Percentiles rank a stretch among this genome's conserved stretches.
Conservation (phyloP, 1,140 invertebrate genomes). For the Acyrthosiphon pisum region DNA sequence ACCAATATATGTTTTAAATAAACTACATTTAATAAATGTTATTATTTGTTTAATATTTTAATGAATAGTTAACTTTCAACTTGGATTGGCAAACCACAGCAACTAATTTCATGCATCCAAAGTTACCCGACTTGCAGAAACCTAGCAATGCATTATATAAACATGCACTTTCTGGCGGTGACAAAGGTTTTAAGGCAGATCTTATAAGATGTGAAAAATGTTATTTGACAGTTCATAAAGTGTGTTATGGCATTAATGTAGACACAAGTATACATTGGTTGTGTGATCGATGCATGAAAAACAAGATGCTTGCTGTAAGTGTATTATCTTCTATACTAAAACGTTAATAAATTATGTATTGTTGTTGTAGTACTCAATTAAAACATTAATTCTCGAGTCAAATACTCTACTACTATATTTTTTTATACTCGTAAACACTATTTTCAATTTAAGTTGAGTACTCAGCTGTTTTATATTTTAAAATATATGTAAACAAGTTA, state of each 20-base stretch:
- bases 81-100: constrained; percentile 35
- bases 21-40: background rate
- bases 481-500: too few relatives aligned
- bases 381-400: too few relatives aligned
- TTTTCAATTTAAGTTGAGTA: too few relatives aligned
- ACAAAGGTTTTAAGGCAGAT: background rate
- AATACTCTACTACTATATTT: background rate
- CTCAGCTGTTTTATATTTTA: background rate
- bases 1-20: background rate
- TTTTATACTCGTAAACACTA: background rate
- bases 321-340: background rate
- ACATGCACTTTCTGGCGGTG: background rate
- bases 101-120: background rate
- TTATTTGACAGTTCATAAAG: constrained; percentile 31
- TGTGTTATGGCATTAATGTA: constrained; percentile 51
- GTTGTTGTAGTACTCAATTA: too few relatives aligned
- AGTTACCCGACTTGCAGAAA: background rate
- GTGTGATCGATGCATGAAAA: constrained; percentile 34
- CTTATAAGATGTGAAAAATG: constrained; percentile 36
- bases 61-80: constrained; percentile 44
- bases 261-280: constrained; percentile 52
- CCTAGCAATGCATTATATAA: background rate
- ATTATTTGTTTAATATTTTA: background rate
- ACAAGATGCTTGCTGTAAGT: background rate
- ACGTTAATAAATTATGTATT: too few relatives aligned